phyloP scores from a whole-genome alignment of 2,113 vertebrate species.

The Ochotona princeps region DNA sequence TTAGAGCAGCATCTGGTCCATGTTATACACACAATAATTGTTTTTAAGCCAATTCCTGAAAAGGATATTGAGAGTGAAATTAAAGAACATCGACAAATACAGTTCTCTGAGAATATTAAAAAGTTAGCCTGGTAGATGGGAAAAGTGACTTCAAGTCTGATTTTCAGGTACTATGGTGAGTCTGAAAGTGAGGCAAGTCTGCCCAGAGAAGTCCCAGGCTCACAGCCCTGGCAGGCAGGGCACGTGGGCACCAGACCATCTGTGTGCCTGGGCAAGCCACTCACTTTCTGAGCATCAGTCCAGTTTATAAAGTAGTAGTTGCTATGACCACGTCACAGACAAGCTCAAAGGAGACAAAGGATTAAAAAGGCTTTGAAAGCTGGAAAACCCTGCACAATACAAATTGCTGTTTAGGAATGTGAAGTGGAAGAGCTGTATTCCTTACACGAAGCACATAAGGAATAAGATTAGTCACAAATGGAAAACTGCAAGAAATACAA shows the following conservation, averaged over 20 bases:
- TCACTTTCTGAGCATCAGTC: not conserved
- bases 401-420: not conserved
- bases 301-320: not conserved
- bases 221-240: not conserved
- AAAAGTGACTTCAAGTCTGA: not conserved
- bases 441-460: slow-evolving; percentile 60
- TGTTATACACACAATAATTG: not conserved
- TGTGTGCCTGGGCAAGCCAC: not conserved
- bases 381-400: not conserved
- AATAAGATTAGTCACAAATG: slow-evolving; percentile 15
- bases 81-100: not conserved
- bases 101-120: not conserved
- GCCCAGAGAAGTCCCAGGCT: not conserved
- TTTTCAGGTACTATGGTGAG: not conserved
- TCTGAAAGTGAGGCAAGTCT: not conserved
- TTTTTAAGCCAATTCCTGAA: not conserved
- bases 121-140: not conserved
- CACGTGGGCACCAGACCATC: not conserved
- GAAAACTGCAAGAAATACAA: slow-evolving; percentile 64
- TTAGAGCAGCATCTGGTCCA: not conserved
- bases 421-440: not conserved
- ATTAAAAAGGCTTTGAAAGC: not conserved
- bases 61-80: not conserved
- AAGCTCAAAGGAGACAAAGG: not conserved
- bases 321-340: not conserved